Evolutionary conservation across 2,888 invertebrate species (phyloP), one percentile per base, ranked within the genome.

Genomic region (Nephrotoma appendiculata): DNA sequence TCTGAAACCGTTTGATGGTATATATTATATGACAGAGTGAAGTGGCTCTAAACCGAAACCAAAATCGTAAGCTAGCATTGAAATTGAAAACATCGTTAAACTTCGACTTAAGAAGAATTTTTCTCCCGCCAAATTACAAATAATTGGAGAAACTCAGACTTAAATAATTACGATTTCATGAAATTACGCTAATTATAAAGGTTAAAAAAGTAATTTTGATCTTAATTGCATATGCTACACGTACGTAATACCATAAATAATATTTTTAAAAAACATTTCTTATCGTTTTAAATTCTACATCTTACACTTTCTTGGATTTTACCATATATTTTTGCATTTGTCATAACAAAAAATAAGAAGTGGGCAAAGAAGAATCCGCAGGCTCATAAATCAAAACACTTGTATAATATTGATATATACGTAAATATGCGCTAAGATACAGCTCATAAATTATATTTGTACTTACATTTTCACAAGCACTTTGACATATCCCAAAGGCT

Each of bases 401-500:
- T 9, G 12, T 48, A 3, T 12, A 48, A 3, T 12, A 48, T 48
- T 9, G 9, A 48, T 48, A 12, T 48, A 48, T 12, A 11, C 9
- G 48, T 48, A 52, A 5, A 15, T 52, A 52, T 9, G 1, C 31
- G 19, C 52, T 71, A 9, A 19, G n/a, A 71, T 5, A 85, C 19
- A 85, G 31, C 2, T 19, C 44, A 42, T 43, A 44, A 44, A 85
- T 42, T 19, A 45, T 31, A 45, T 31, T 45, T 86, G 5, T 86
- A 86, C 86, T 86, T 86, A 86, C 86, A 86, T 45, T 86, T 86
- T 86, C 86, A 45, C 86, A 86, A 48, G 86, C 45, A 48, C 31
- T 86, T 45, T 45, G 44, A 86, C 86, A 86, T 4, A 41, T 31
- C 19, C 86, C 86, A 86, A 45, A 48, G 11, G 45, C 86, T 86